Evolutionary conservation across 2,888 invertebrate species (phyloP), one percentile per base, ranked within the genome.

Genomic region (Blera fallax): DNA sequence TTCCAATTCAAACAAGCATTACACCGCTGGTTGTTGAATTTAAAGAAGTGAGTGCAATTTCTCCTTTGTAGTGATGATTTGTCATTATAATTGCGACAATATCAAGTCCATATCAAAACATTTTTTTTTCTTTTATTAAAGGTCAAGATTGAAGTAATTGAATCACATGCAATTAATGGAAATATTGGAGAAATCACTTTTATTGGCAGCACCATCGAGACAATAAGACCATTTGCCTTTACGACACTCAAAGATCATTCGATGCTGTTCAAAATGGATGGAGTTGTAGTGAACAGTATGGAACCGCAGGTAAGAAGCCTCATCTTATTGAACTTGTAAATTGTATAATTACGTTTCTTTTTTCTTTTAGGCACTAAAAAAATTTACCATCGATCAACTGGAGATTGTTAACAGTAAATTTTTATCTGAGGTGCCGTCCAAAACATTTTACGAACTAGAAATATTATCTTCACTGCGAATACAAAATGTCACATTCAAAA

Each of bases 361-460:
- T 14, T 7, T 18, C 52, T 37, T 43, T 43, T 64, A 96, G 92
- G 94, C 96, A 1, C 96, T 97, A 89, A 97, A 96, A 89, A 96
- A 96, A 91, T 96, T 97, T 89, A 94, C 94, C 27, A 94, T 95
- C 0, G 93, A 94, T 37, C 94, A 94, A 87, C 93, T 97, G 87
- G 93, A 94, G 87, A 91, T 97, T 64, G 93, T 93, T 48, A 94
- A 95, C 3, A 94, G 95, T 21, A 92, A 89, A 10, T 94, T 96
- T 56, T 91, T 93, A 29, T 93, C 93, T 0, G 90, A 92, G 64
- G 90, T 96, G 79, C 96, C 96, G 3, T 96, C 96, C 88, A 93
- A 95, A 82, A 94, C 95, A 76, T 94, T 96, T 90, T 95, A 95
- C 76, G 96, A 97, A 88, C 92, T 97, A 60, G 95, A 95, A 88